A percentile compares a stretch with the other conserved stretches of the same genome.
Evolutionary conservation across 2,113 vertebrate genomes (phyloP).

Genomic region (Motacilla alba): DNA sequence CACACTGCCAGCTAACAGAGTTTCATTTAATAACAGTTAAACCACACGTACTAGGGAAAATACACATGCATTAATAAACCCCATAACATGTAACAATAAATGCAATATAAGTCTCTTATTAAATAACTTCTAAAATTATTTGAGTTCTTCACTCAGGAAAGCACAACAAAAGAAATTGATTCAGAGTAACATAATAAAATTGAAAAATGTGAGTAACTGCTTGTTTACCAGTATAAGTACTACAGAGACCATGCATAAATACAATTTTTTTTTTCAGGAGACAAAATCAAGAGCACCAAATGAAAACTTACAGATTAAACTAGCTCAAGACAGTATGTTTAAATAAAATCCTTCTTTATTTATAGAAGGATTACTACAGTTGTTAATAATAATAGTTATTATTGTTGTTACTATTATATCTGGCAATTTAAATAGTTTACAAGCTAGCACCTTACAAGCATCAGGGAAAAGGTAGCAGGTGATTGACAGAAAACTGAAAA

Average conservation of each 20-base stretch:
- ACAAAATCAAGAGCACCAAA: not conserved
- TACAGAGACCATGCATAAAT: not conserved
- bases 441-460: not conserved
- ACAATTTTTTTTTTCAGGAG: not conserved
- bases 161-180: not conserved
- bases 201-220: not conserved
- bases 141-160: not conserved
- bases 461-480: not conserved
- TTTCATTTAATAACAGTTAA: not conserved
- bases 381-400: not conserved
- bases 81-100: not conserved
- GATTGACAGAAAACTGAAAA: not conserved
- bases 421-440: not conserved
- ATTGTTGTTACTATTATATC: not conserved
- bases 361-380: not conserved
- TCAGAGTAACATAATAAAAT: not conserved
- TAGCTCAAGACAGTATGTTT: not conserved
- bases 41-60: rapidly evolving
- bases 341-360: not conserved
- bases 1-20: rapidly evolving
- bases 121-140: not conserved
- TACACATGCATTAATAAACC: rapidly evolving
- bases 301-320: not conserved
- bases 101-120: not conserved
- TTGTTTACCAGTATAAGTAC: not conserved